Percentiles rank a stretch among this genome's conserved stretches.
phyloP scores from a whole-genome alignment of 2,113 vertebrate species.

The Oreochromis aureus region DNA sequence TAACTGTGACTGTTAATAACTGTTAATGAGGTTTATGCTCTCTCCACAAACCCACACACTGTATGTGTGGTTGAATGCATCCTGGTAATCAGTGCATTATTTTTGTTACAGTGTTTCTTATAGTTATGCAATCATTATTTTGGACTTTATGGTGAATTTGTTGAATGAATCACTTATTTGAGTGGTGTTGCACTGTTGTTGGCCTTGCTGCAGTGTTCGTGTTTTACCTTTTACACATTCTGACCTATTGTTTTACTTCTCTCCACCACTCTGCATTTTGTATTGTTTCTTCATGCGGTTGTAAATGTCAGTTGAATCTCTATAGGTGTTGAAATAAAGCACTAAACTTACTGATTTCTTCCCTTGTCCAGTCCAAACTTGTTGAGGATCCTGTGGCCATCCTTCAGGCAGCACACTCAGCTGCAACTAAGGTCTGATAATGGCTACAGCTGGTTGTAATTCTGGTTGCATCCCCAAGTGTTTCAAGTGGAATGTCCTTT shows the following conservation, averaged over 20 bases:
- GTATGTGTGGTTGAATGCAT: background rate
- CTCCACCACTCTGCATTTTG: background rate
- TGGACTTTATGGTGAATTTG: background rate
- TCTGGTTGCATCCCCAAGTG: background rate
- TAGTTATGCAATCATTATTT: background rate
- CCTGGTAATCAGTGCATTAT: background rate
- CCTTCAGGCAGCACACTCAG: conserved; percentile 68
- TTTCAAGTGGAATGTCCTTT: conserved; percentile 7
- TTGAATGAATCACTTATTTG: background rate
- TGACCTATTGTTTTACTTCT: background rate
- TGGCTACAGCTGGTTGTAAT: background rate
- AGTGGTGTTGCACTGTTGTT: background rate
- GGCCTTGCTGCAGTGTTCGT: background rate
- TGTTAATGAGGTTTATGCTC: background rate
- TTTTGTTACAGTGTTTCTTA: background rate
- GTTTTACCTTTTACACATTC: background rate
- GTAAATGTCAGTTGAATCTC: background rate
- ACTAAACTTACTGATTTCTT: conserved; percentile 2
- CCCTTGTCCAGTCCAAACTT: conserved; percentile 58
- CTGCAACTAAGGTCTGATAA: conserved; percentile 75
- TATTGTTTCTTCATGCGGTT: background rate
- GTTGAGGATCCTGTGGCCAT: conserved; percentile 71
- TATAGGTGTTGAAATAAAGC: background rate
- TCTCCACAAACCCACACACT: background rate
- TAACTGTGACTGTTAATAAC: background rate